Evolutionary conservation across 2,113 vertebrate genomes (phyloP).

Genomic region (Eidolon helvum): DNA sequence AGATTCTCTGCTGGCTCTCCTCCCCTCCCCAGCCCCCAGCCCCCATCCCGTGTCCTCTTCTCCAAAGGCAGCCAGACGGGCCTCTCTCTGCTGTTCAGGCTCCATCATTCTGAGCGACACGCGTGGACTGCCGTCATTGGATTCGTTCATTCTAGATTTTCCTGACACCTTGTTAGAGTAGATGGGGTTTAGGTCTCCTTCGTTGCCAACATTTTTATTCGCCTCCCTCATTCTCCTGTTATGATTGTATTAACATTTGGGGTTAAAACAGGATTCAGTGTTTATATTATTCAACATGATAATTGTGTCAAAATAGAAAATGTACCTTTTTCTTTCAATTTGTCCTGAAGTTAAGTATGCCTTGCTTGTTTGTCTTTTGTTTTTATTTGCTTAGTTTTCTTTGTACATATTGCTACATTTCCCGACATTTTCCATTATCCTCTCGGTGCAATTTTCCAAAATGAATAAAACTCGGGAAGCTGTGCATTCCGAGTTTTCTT

Average conservation of each 20-base stretch:
- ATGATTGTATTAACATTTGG: neutral
- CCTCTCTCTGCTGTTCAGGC: neutral
- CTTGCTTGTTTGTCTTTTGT: neutral
- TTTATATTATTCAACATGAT: neutral
- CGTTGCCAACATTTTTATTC: neutral
- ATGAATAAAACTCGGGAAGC: neutral
- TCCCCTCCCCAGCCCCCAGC: too few species aligned
- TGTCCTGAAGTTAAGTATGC: neutral
- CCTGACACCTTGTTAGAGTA: too few species aligned
- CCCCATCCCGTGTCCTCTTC: neutral
- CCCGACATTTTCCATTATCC: neutral
- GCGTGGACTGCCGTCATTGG: too few species aligned
- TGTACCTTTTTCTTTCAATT: neutral
- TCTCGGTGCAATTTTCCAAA: neutral
- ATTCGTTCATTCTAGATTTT: neutral
- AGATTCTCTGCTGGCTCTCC: too few species aligned
- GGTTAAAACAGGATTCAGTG: neutral
- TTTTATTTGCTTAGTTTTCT: neutral
- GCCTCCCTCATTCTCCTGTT: neutral
- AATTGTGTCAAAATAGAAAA: accelerated
- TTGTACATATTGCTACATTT: neutral
- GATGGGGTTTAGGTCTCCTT: too few species aligned
- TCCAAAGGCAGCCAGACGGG: neutral
- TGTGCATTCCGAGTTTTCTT: neutral
- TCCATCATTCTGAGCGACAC: neutral